Conservation (phyloP, 2,888 invertebrate genomes). For the Hedya salicella region DNA sequence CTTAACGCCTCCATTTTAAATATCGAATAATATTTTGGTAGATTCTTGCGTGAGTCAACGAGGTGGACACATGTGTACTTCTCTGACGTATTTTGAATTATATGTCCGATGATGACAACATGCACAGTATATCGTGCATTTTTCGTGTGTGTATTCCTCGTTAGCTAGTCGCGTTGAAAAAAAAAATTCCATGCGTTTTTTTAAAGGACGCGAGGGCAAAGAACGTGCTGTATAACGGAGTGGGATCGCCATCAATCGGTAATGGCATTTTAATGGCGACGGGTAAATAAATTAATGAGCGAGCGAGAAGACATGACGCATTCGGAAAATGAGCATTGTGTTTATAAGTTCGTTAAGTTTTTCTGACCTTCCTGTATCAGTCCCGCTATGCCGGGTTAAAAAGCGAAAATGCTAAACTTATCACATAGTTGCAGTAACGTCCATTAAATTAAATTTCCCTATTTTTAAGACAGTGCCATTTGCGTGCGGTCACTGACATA, state of each 20-base stretch:
- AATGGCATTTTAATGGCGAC: constrained; percentile 54
- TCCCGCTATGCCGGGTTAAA: neutral
- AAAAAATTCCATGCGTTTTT: constrained; percentile 46
- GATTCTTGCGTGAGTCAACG: too few species aligned
- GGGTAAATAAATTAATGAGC: constrained; percentile 48
- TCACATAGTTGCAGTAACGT: too few species aligned
- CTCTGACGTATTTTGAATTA: too few species aligned
- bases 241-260: constrained; percentile 45
- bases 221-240: constrained; percentile 52
- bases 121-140: too few species aligned
- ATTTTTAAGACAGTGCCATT: too few species aligned
- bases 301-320: constrained; percentile 2
- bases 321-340: constrained; percentile 17
- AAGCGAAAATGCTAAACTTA: neutral
- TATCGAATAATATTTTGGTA: too few species aligned
- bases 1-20: too few species aligned
- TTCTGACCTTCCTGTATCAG: neutral
- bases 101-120: too few species aligned
- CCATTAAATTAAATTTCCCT: too few species aligned
- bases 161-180: neutral
- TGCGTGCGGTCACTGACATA: too few species aligned
- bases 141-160: too few species aligned
- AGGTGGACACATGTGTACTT: too few species aligned
- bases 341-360: constrained; percentile 21
- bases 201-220: constrained; percentile 47